Evolutionary conservation across 2,888 invertebrate genomes (phyloP), one percentile per base, ranked within the genome.

Genomic region (Zygothrica quintamaculata): DNA sequence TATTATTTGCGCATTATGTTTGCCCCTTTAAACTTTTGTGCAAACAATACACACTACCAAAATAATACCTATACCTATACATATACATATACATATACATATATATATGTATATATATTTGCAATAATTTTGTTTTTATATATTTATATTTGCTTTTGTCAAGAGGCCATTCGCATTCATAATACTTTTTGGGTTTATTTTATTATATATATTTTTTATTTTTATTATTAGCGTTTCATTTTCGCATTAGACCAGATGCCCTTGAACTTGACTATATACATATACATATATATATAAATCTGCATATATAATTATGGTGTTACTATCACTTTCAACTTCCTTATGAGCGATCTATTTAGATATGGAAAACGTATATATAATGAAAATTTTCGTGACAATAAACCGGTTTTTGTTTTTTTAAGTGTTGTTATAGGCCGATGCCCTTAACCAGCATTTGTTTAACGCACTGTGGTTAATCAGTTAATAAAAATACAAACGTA

Each of bases 161-260:
- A 67, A 62, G 65, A 73, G 84, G 84, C 77, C 81, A 80, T 80
- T 80, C 79, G 73, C 78, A 80, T 84, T 80, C 61, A n/a, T n/a
- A n/a, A n/a, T n/a, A 58, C 53, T 56, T 48, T 51, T 64, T 51
- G n/a, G n/a, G 18, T 22, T 11, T 18, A 1, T 18, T 40, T 40
- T 18, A 9, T n/a, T 50, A 50, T 66, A 65, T 33, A 48, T 56
- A 50, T 65, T 72, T 55, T 44, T 44, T 51, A 57, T 29, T 42
- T 59, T 43, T 40, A 48, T 22, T 53, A 62, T 56, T 34, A 42
- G 22, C 42, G 47, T 56, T 66, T 61, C 34, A 33, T 53, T 53
- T 67, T 61, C 48, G 40, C 44, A 55, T 62, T 62, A 22, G 43
- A 11, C 33, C 9, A 33, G 13, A 26, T 50, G 70, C 25, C 72